Base-by-base conservation (phyloP, 1,140 invertebrate species). In the Octopus sinensis region DNA sequence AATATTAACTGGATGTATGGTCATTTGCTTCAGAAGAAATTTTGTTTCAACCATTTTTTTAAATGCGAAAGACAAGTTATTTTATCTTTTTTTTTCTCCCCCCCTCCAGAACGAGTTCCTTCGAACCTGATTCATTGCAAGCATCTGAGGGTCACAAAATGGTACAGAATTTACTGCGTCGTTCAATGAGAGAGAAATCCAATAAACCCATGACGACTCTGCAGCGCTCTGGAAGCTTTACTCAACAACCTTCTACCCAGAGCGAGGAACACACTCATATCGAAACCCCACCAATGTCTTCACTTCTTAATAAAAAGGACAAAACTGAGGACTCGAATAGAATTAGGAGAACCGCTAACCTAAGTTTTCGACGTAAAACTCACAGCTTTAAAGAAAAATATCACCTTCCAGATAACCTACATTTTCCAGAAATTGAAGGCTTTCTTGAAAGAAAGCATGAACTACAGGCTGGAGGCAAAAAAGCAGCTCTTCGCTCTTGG, bases 371-470 rank as follows among this genome's bases (percentile, higher is more conserved):
- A 77, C 83, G 92, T 86, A 92, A 96, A 83, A 96, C 96, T 10
- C 95, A 96, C 87, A 97, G 96, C 90, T 97, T 97, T 92, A 89
- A 90, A 79, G 88, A 90, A 73, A 90, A 91, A 81, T 88, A 88
- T 84, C 88, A 88, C 78, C 84, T 90, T 43, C 87, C 88, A 5
- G 94, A 95, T 56, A 91, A 93, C 52, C 89, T 97, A 76, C 96
- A 96, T 4, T 96, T 96, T 0, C 95, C 96, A 0, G 96, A 97
- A 89, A 96, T 97, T 78, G 95, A 98, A 91, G 96, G 96, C 0
- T 93, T 95, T 83, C 90, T 99, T 54, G 98, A 99, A 83, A 93
- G 98, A 53, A 99, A 99, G 90, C 97, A 99, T 88, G 96, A 98
- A 86, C 91, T 97, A 5, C 96, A 97, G 84, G 94, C 94, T 82